Base-by-base conservation (phyloP, 2,113 vertebrate species). In the Phyllopteryx taeniolatus region DNA sequence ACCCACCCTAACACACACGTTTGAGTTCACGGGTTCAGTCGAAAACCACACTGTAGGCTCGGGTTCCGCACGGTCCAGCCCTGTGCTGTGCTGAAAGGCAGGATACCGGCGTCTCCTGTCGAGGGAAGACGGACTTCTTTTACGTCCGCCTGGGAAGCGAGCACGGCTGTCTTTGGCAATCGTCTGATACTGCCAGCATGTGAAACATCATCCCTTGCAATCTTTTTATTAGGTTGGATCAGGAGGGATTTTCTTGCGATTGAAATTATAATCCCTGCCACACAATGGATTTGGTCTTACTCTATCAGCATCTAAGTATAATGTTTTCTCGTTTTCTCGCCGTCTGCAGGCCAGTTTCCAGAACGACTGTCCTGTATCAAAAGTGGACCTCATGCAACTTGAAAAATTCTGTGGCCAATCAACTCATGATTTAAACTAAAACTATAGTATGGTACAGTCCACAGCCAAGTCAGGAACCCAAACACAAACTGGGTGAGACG, bases 101-200 rank as follows among this genome's bases (percentile, higher is more conserved):
- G 87, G 86, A 87, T 85, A 90, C 80, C 78, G 82, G 74, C 82
- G 87, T 91, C 84, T 88, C 90, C 76, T 83, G 73, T 73, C 86
- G 76, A 87, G 85, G 89, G 90, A 92, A 84, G 76, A 85, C 85
- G 90, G 87, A 82, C 81, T 86, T 89, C 81, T 86, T 86, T 90
- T 79, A 86, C 75, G 47, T 87, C 84, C 87, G 83, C 80, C 67
- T 70, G 68, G 79, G 88, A 88, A 76, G 74, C 73, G 75, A 90
- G 75, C 57, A 81, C 70, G 53, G 78, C 81, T 87, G 81, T 83
- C 79, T 86, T 86, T 85, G 85, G 82, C 86, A 33, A 5, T 70
- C 27, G 1, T 85, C 81, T 87, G 72, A 7, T 51, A 83, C 78
- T 66, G 84, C 76, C 68, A 66, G 82, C 74, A 83, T 77, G 74